Evolutionary conservation across 2,113 vertebrate species (phyloP), one percentile per base, ranked within the genome.

Genomic region (Rhagologus leucostigma): DNA sequence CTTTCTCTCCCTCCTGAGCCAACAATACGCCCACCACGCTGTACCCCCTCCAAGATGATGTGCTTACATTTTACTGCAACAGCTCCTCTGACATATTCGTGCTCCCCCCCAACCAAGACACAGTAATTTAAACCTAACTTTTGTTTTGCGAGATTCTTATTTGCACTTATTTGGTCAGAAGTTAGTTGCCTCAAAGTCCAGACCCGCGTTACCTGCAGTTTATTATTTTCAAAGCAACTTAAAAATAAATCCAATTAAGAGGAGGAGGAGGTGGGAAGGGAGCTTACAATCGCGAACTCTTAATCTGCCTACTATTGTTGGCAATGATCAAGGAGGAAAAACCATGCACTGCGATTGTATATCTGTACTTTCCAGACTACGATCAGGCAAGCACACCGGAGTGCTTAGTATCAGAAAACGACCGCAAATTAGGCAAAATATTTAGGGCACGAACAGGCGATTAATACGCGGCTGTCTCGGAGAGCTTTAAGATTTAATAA

Each of bases 11-110:
- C 97, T 98, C 99, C 98, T 97, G 97, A 98, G 98, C 98, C 98
- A 98, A 98, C 98, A 98, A 98, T 98, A 98, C 98, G 98, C 98
- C 97, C 98, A 98, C 98, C 98, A 98, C 97, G 98, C 98, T 97
- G 97, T 98, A 97, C 96, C 97, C 98, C 97, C 97, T 96, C 96
- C 93, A 97, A 96, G 98, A 98, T 97, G 98, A 98, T 98, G 97
- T 98, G 98, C 98, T 98, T 98, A 98, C 98, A 98, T 98, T 98
- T 98, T 98, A 98, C 98, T 98, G 97, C 97, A 98, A 98, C 97
- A 97, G 98, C 98, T 98, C 97, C 98, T 97, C 97, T 98, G 98
- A 98, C 98, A 98, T 97, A 96, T 98, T 96, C 96, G 96, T 97
- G 93, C 95, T 83, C 96, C 96, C 53, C 67, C 81, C 83, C 94